These are phyloP conservation scores for Siphonodentalium dalli DNA, from an alignment of 2,888 invertebrate genomes.

Conservation along the genomic window DNA sequence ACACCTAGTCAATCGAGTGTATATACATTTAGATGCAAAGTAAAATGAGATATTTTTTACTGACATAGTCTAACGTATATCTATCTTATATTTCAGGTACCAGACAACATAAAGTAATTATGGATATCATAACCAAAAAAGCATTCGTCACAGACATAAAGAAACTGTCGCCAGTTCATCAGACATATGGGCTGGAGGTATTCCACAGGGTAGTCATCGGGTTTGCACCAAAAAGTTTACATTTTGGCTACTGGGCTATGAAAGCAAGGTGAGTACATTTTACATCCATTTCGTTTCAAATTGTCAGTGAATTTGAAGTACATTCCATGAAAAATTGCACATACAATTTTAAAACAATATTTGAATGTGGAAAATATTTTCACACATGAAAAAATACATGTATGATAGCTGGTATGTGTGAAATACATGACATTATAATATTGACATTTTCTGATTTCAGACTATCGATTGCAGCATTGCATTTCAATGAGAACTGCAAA, in stretches of 20 bases:
- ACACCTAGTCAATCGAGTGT: too few species aligned
- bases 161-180: constrained; percentile 27
- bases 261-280: constrained; percentile 11
- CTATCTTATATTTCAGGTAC: constrained; percentile 10
- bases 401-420: neutral
- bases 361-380: neutral
- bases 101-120: constrained; percentile 11
- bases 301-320: neutral
- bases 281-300: neutral
- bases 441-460: too few species aligned
- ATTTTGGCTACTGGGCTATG: constrained; percentile 21
- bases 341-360: neutral
- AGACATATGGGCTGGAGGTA: constrained; percentile 27
- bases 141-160: constrained; percentile 16
- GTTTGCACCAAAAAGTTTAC: constrained; percentile 25
- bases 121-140: neutral
- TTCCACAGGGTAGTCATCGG: constrained; percentile 25
- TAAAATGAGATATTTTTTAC: too few species aligned
- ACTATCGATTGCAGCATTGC: constrained; percentile 7
- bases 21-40: too few species aligned
- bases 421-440: too few species aligned
- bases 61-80: too few species aligned
- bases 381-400: neutral
- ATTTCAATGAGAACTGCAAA: constrained; percentile 10
- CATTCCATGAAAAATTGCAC: neutral